Conservation (phyloP, 2,797 vertebrate species). For the Simalia tracyae region DNA sequence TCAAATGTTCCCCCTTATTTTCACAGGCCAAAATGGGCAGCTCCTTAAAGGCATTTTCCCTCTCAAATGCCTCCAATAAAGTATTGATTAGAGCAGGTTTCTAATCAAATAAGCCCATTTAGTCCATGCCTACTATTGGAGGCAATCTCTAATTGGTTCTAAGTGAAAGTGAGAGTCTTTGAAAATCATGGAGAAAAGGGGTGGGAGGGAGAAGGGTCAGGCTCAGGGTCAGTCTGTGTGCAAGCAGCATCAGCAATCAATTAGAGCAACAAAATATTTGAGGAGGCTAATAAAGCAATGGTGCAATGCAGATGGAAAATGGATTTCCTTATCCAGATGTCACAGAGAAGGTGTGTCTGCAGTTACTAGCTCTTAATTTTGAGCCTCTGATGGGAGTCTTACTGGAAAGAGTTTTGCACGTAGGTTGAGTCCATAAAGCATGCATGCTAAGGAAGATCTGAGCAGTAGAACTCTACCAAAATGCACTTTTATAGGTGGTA, state of each 20-base stretch:
- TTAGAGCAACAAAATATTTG: not conserved
- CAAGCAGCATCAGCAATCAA: not conserved
- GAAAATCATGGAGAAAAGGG: not conserved
- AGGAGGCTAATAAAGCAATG: not conserved
- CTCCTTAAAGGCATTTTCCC: not conserved
- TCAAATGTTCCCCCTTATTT: not conserved
- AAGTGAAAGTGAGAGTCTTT: conserved; percentile 13
- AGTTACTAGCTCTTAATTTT: not conserved
- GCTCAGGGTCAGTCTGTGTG: too few relatives aligned
- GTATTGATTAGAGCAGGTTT: not conserved
- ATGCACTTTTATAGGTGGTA: not conserved
- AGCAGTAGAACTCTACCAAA: not conserved
- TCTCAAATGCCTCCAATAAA: not conserved
- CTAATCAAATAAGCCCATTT: conserved; percentile 46
- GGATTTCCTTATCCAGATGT: too few relatives aligned
- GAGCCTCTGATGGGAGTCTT: not conserved
- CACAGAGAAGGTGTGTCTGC: not conserved
- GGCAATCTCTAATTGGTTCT: not conserved
- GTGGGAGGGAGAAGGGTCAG: not conserved
- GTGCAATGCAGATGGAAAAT: not conserved
- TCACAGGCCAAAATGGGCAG: not conserved
- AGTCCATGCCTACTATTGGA: conserved; percentile 8
- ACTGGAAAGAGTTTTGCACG: not conserved
- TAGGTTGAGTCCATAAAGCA: not conserved
- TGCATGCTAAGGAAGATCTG: not conserved